These are phyloP conservation scores for Hirudo medicinalis DNA, from an alignment of 1,140 invertebrate species.

Conservation along the genomic window DNA sequence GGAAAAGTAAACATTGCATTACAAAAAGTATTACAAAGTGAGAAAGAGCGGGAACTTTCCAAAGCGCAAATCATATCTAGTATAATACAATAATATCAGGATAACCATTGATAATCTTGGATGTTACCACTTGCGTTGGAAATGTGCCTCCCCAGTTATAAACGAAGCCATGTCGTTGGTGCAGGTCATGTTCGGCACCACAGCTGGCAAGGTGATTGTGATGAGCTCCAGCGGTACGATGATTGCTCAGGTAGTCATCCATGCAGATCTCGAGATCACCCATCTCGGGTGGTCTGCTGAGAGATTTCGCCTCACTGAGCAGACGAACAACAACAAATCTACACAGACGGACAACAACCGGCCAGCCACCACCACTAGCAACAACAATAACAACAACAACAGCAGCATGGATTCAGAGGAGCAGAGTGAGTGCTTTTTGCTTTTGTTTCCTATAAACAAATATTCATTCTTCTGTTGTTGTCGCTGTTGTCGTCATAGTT, in stretches of 20 bases:
- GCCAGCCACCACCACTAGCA: background rate
- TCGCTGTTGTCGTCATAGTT: no score
- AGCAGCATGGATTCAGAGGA: background rate
- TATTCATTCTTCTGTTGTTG: no score
- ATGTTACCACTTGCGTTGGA: no score
- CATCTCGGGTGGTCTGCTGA: constrained; percentile 91
- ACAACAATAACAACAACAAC: background rate
- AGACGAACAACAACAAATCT: constrained; percentile 49
- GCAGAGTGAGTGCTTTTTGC: background rate
- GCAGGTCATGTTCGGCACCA: constrained; percentile 84
- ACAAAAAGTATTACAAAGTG: no score
- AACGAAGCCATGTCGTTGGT: no score
- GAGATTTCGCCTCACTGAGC: constrained; percentile 95
- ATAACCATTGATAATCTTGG: no score
- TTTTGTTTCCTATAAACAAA: no score
- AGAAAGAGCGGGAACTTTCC: no score
- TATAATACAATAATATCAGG: no score
- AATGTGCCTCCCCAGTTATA: no score
- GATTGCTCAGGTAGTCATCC: constrained; percentile 74
- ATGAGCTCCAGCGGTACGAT: constrained; percentile 90
- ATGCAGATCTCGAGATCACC: constrained; percentile 59
- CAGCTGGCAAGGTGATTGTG: constrained; percentile 77
- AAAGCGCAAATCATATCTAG: no score
- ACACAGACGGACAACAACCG: background rate
- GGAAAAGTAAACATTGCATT: no score